Conservation (phyloP, 92 coral and sea anemone species). For the Palythoa heliodiscus region DNA sequence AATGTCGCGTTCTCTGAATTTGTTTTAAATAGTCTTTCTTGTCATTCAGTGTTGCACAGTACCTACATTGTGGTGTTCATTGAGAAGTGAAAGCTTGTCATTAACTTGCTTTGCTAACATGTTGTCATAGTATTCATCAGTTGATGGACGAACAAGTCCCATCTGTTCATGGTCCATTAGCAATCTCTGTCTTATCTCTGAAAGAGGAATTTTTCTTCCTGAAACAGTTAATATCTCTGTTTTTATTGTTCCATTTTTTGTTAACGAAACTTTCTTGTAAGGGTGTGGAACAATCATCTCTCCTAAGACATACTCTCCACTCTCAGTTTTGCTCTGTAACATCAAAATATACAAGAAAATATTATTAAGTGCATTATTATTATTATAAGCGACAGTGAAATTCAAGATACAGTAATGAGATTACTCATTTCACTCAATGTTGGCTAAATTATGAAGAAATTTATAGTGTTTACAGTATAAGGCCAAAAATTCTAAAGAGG, state of each 20-base stretch:
- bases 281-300: constrained; percentile 46
- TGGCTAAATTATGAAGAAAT: constrained; percentile 19
- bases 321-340: constrained; percentile 49
- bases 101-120: constrained; percentile 39
- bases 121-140: constrained; percentile 34
- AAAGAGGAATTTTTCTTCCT: constrained; percentile 43
- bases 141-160: constrained; percentile 10
- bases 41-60: constrained; percentile 22
- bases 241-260: constrained; percentile 32
- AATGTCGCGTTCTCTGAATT: constrained; percentile 37
- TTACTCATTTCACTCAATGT: constrained; percentile 1
- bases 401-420: neutral
- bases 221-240: constrained; percentile 36
- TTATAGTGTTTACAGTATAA: neutral
- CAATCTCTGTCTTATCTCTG: constrained; percentile 34
- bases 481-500: constrained; percentile 16
- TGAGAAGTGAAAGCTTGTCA: constrained; percentile 44
- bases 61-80: constrained; percentile 20
- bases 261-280: constrained; percentile 11
- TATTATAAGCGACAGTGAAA: neutral
- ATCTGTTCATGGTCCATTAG: constrained; percentile 32
- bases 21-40: constrained; percentile 38
- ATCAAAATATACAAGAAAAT: neutral
- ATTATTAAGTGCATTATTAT: too few species aligned
- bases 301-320: constrained; percentile 51